Base-by-base conservation (phyloP, 2,888 invertebrate species). In the Neria commutata region DNA sequence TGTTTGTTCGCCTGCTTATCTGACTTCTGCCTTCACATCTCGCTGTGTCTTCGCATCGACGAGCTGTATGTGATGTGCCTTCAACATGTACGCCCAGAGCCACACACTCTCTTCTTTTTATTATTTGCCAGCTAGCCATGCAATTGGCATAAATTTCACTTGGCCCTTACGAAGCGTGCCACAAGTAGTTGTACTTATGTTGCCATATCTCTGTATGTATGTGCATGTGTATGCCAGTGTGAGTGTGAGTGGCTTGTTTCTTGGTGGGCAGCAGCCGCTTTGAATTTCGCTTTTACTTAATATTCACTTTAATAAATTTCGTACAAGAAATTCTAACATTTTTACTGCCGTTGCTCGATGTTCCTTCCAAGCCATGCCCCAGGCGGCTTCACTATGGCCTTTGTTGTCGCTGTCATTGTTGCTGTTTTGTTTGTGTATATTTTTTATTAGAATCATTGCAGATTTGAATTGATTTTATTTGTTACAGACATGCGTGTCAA, bases 261-360 rank as follows among this genome's bases (percentile, higher is more conserved):
- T 37, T n/a, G n/a, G n/a, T n/a, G 8, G 8, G 37, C 37, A 14
- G 8, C 37, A 37, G 11, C 4, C n/a, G n/a, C n/a, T n/a, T n/a
- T n/a, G n/a, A n/a, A n/a, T n/a, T 37, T 37, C n/a, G 37, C 37
- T n/a, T 37, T n/a, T n/a, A n/a, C n/a, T n/a, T n/a, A n/a, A n/a
- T n/a, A n/a, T n/a, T n/a, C n/a, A 14, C 37, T 42, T 68, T 75
- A 72, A 72, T 72, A 75, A 67, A 68, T 75, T 73, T 66, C 56
- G 54, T 74, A 71, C 74, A 70, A 67, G 66, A 60, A 67, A 60
- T 64, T 72, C 72, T 72, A 72, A 72, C 75, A 73, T 72, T 75
- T 69, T 73, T 74, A 71, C 69, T 67, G 65, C 61, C 61, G 58
- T 61, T 40, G 58, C n/a, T n/a, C n/a, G n/a, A n/a, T n/a, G n/a